Conservation (phyloP, 2,797 vertebrate genomes). For the Acipenser ruthenus region DNA sequence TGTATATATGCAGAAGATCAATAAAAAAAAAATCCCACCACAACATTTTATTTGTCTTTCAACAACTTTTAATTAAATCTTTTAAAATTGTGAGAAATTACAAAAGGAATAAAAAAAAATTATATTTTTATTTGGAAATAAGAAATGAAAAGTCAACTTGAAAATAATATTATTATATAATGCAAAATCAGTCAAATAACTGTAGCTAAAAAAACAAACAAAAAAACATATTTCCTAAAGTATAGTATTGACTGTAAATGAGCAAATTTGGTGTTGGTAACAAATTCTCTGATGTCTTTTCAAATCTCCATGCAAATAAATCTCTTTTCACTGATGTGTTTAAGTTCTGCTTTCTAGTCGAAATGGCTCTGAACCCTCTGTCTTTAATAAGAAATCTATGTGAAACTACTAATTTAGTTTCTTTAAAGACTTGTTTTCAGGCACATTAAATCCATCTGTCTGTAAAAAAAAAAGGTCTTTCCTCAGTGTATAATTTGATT, state of each 20-base stretch:
- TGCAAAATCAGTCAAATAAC: no score
- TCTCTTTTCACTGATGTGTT: slow-evolving; percentile 59
- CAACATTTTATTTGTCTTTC: no score
- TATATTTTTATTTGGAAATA: no score
- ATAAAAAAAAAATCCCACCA: no score
- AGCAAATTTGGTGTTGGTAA: slow-evolving; percentile 33
- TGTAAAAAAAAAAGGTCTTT: slow-evolving; percentile 45
- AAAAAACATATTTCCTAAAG: no score
- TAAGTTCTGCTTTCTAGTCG: slow-evolving; percentile 53
- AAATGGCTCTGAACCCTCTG: slow-evolving; percentile 46
- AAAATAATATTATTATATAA: no score
- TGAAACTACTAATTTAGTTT: slow-evolving; percentile 75
- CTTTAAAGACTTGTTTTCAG: slow-evolving; percentile 66
- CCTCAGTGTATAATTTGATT: slow-evolving; percentile 63
- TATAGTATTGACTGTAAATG: slow-evolving; percentile 31
- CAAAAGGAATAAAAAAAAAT: no score
- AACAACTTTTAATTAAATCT: no score
- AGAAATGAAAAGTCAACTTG: no score
- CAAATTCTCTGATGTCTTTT: slow-evolving; percentile 49
- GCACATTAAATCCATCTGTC: slow-evolving; percentile 79
- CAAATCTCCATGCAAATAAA: slow-evolving; percentile 53
- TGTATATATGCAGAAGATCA: no score
- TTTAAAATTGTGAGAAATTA: no score
- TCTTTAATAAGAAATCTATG: slow-evolving; percentile 64
- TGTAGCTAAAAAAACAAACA: no score